phyloP scores from a whole-genome alignment of 1,140 invertebrate species.

The Rhopalosiphum maidis region DNA sequence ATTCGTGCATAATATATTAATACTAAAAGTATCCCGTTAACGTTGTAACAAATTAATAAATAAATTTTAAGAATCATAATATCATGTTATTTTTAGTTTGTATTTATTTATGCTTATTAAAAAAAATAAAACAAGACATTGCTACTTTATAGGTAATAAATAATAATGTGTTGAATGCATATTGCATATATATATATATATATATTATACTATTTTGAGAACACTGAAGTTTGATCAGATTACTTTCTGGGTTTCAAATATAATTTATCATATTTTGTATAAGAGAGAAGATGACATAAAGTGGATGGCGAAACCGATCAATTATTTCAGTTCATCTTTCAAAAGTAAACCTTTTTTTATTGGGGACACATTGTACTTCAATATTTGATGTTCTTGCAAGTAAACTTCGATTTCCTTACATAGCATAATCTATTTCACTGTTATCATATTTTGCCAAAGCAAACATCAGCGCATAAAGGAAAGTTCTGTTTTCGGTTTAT shows the following conservation, averaged over 20 bases:
- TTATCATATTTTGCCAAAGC: neutral
- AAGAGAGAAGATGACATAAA: slow-evolving; percentile 29
- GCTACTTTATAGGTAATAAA: neutral
- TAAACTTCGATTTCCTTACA: neutral
- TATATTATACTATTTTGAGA: neutral
- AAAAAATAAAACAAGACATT: neutral
- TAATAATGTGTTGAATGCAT: neutral
- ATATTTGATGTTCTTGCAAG: neutral
- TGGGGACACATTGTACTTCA: neutral
- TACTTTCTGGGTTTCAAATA: neutral
- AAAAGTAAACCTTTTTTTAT: slow-evolving; percentile 27
- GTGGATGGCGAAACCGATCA: slow-evolving; percentile 3
- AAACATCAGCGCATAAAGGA: neutral
- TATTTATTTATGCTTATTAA: neutral
- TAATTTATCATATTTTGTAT: slow-evolving; percentile 35
- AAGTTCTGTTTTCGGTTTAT: neutral
- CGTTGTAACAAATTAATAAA: neutral
- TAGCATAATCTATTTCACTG: neutral
- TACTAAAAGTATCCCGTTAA: neutral
- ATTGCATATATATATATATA: no score
- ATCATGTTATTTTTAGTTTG: neutral
- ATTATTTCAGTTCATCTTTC: slow-evolving; percentile 27
- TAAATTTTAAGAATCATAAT: neutral
- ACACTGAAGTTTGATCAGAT: neutral
- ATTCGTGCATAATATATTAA: neutral